Conservation (phyloP, 2,888 invertebrate genomes). For the Drosophila barbarae region DNA sequence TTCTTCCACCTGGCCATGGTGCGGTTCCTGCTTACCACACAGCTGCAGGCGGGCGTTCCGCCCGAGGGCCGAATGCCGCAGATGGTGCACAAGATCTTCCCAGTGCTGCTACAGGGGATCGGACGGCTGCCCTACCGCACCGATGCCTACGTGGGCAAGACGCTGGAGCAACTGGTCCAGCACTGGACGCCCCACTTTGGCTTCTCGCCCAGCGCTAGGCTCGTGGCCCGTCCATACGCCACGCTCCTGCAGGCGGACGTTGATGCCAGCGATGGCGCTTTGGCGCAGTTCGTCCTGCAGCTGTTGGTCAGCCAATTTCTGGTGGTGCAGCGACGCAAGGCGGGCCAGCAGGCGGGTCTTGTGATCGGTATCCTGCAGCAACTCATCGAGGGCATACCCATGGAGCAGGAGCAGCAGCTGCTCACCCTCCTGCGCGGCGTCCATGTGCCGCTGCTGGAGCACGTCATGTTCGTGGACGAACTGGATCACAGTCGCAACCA, state of each 20-base stretch:
- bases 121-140: conserved; percentile 80
- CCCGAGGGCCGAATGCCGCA: conserved; percentile 79
- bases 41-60: conserved; percentile 80
- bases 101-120: conserved; percentile 81
- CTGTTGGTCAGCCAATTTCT: conserved; percentile 75
- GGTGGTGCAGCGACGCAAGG: conserved; percentile 75
- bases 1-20: conserved; percentile 81
- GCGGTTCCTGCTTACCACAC: conserved; percentile 80
- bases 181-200: conserved; percentile 79
- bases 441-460: conserved; percentile 74
- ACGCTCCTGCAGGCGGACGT: conserved; percentile 71
- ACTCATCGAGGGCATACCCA: conserved; percentile 42
- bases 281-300: conserved; percentile 75
- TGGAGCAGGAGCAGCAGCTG: conserved; percentile 51
- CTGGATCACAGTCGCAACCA: conserved; percentile 74
- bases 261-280: conserved; percentile 32
- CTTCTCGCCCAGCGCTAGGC: conserved; percentile 69
- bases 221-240: conserved; percentile 77
- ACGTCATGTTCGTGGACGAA: conserved; percentile 79
- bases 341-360: conserved; percentile 74
- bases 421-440: conserved; percentile 70
- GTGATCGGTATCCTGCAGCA: conserved; percentile 77
- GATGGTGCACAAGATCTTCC: conserved; percentile 81
- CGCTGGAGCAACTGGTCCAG: conserved; percentile 80
- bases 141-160: conserved; percentile 81